Conservation (phyloP, 1,140 invertebrate species). For the Cheumatopsyche charites region DNA sequence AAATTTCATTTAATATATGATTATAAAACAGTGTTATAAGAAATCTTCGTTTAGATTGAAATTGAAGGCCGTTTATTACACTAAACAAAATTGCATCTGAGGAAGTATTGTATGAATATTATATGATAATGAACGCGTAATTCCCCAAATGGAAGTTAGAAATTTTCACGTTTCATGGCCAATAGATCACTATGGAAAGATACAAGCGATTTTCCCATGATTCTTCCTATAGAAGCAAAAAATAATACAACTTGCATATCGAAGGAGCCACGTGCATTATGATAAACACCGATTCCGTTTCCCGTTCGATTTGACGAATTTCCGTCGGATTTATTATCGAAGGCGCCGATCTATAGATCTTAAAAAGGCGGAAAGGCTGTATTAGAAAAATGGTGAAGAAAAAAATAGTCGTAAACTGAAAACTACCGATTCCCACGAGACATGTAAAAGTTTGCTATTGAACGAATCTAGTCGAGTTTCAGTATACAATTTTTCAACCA, state of each 20-base stretch:
- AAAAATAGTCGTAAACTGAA: too few species aligned
- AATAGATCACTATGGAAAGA: background rate
- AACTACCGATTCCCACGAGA: too few species aligned
- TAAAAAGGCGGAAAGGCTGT: background rate
- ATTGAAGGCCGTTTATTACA: too few species aligned
- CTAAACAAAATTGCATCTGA: background rate
- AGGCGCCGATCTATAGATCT: background rate
- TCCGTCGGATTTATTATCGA: conserved; percentile 8
- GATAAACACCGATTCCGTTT: conserved; percentile 8
- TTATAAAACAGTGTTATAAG: too few species aligned
- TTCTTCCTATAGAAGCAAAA: background rate
- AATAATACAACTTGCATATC: too few species aligned
- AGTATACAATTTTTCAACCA: too few species aligned
- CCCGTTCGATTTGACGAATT: conserved; percentile 14
- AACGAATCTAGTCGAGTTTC: too few species aligned
- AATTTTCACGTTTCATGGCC: conserved; percentile 9
- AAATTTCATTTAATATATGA: too few species aligned
- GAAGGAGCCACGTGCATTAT: background rate
- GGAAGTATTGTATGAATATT: background rate
- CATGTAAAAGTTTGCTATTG: too few species aligned
- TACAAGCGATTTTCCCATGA: conserved; percentile 9
- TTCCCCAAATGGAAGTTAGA: conserved; percentile 8
- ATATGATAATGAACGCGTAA: background rate
- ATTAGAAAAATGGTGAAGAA: too few species aligned
- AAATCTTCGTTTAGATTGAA: too few species aligned